These are phyloP conservation scores for Galerucella pusilla DNA, from an alignment of 2,888 invertebrate genomes.

Conservation along the genomic window DNA sequence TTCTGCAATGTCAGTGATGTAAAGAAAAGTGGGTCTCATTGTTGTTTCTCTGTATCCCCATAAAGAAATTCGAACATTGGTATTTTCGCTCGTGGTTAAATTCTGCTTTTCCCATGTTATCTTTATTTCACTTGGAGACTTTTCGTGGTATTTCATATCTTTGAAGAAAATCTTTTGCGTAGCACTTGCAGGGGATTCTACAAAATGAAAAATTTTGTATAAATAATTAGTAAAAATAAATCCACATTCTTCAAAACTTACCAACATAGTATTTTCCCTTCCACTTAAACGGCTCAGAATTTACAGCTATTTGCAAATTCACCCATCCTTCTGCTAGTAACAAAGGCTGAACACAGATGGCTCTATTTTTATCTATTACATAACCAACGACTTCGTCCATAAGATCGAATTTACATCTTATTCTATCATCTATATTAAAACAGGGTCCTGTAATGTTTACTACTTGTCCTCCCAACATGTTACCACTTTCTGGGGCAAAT, in stretches of 20 bases:
- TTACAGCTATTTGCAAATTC: slow-evolving; percentile 85
- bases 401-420: slow-evolving; percentile 84
- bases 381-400: slow-evolving; percentile 82
- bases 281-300: slow-evolving; percentile 87
- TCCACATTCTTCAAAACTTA: slow-evolving; percentile 64
- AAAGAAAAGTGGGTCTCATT: slow-evolving; percentile 83
- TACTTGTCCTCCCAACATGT: slow-evolving; percentile 96
- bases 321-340: slow-evolving; percentile 91
- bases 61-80: slow-evolving; percentile 82
- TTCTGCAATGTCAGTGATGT: slow-evolving; percentile 80
- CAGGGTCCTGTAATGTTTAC: slow-evolving; percentile 98
- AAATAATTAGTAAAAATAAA: neutral
- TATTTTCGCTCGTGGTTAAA: slow-evolving; percentile 82
- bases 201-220: slow-evolving; percentile 28
- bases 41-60: slow-evolving; percentile 92
- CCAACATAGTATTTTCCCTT: slow-evolving; percentile 92
- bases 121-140: slow-evolving; percentile 78
- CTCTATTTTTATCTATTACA: slow-evolving; percentile 83
- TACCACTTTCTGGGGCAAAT: slow-evolving; percentile 95
- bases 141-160: slow-evolving; percentile 77
- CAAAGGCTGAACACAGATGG: slow-evolving; percentile 89
- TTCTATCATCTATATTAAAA: slow-evolving; percentile 79
- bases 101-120: slow-evolving; percentile 89
- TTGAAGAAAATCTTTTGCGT: slow-evolving; percentile 87
- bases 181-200: slow-evolving; percentile 90